A percentile compares a stretch with the other conserved stretches of the same genome.
Evolutionary conservation across 2,888 invertebrate species (phyloP).

Genomic region (Odontocolon sp.): DNA sequence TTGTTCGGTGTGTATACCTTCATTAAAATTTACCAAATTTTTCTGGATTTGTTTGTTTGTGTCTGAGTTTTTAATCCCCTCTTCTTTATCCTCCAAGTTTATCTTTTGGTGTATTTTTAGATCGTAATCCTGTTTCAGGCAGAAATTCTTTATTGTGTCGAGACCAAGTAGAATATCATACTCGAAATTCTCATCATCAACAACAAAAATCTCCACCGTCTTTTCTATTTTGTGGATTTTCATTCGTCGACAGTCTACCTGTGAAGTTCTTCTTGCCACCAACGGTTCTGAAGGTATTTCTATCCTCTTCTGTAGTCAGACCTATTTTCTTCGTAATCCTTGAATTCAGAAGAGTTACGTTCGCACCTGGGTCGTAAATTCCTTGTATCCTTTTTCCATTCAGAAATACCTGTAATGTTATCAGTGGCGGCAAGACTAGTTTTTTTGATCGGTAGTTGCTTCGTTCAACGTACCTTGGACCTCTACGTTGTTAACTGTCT

Average conservation of each 20-base stretch:
- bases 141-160: constrained; percentile 67
- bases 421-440: constrained; percentile 47
- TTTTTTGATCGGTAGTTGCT: constrained; percentile 46
- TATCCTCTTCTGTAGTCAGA: constrained; percentile 42
- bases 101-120: constrained; percentile 47
- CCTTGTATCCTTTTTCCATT: constrained; percentile 34
- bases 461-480: constrained; percentile 42
- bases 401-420: constrained; percentile 42
- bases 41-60: constrained; percentile 15
- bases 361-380: constrained; percentile 50
- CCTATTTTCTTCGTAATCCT: constrained; percentile 51
- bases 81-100: constrained; percentile 28
- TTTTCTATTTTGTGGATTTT: constrained; percentile 63
- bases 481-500: constrained; percentile 32
- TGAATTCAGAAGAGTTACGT: constrained; percentile 46
- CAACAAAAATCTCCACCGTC: constrained; percentile 58
- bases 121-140: constrained; percentile 65
- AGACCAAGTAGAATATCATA: constrained; percentile 67
- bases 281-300: constrained; percentile 43
- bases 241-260: constrained; percentile 59
- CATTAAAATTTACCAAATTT: constrained; percentile 41
- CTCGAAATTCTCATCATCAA: constrained; percentile 65
- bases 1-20: constrained; percentile 30
- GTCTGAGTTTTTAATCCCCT: constrained; percentile 34
- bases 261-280: constrained; percentile 60